These are phyloP conservation scores for Synergus japonicus DNA, from an alignment of 2,888 invertebrate species.

Conservation along the genomic window DNA sequence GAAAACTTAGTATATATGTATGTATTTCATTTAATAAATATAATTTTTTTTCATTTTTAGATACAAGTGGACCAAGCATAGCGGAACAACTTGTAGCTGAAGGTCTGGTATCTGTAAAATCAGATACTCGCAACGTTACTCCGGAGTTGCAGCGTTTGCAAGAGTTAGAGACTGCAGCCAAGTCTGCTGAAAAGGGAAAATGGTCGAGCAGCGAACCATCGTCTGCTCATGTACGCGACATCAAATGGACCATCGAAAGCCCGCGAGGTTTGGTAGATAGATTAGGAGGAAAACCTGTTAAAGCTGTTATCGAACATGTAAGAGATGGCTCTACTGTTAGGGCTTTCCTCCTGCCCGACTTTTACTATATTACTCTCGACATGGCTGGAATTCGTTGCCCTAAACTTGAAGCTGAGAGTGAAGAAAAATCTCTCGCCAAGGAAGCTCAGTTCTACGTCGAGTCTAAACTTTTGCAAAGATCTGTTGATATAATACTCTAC, in stretches of 20 bases:
- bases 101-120: conserved; percentile 91
- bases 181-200: conserved; percentile 91
- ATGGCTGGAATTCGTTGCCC: conserved; percentile 94
- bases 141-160: conserved; percentile 85
- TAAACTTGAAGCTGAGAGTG: conserved; percentile 86
- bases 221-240: conserved; percentile 88
- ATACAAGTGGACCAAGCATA: conserved; percentile 89
- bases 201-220: conserved; percentile 80
- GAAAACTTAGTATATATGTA: conserved; percentile 1
- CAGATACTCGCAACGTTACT: conserved; percentile 82
- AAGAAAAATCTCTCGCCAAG: conserved; percentile 88
- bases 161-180: conserved; percentile 94
- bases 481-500: conserved; percentile 93
- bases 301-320: conserved; percentile 97
- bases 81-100: conserved; percentile 93
- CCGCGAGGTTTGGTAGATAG: conserved; percentile 91
- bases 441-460: conserved; percentile 98
- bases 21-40: background rate
- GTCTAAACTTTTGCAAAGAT: conserved; percentile 91
- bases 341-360: conserved; percentile 93
- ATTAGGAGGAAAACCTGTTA: conserved; percentile 90
- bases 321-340: conserved; percentile 97
- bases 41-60: conserved; percentile 67
- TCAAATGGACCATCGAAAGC: conserved; percentile 94
- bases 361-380: conserved; percentile 95